Evolutionary conservation across 2,113 vertebrate genomes (phyloP).

Genomic region (Maccullochella peelii): DNA sequence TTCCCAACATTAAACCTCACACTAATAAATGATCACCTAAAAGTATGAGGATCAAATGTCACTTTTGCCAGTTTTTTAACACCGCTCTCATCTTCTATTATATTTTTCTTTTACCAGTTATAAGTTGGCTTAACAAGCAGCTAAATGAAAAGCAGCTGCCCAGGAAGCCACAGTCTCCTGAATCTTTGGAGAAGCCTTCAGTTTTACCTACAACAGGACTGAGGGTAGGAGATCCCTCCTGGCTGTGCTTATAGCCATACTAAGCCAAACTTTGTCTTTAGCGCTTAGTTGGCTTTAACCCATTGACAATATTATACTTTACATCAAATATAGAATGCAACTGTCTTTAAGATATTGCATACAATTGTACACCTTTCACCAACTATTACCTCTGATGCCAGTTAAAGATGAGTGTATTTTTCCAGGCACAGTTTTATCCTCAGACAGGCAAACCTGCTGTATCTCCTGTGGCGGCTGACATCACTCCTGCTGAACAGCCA

Average conservation of each 20-base stretch:
- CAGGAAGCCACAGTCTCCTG: slow-evolving; percentile 80
- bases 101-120: slow-evolving; percentile 83
- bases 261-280: background rate
- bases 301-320: background rate
- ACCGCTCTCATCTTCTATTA: background rate
- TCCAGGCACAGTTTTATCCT: slow-evolving; percentile 88
- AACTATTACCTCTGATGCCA: background rate
- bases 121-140: slow-evolving; percentile 96
- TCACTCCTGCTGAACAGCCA: slow-evolving; percentile 55
- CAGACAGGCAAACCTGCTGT: slow-evolving; percentile 77
- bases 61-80: background rate
- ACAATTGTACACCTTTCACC: background rate
- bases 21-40: background rate
- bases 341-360: background rate
- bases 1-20: background rate
- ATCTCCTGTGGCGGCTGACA: slow-evolving; percentile 57
- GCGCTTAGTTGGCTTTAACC: background rate
- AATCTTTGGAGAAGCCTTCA: slow-evolving; percentile 70
- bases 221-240: slow-evolving; percentile 69
- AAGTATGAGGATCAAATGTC: background rate
- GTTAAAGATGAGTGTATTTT: background rate
- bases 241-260: background rate
- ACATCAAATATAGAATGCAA: background rate
- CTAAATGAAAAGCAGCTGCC: slow-evolving; percentile 91
- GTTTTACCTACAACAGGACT: slow-evolving; percentile 49